A percentile compares a stretch with the other conserved stretches of the same genome.
Evolutionary conservation across 2,888 invertebrate species (phyloP).

Genomic region (Carcina quercana): DNA sequence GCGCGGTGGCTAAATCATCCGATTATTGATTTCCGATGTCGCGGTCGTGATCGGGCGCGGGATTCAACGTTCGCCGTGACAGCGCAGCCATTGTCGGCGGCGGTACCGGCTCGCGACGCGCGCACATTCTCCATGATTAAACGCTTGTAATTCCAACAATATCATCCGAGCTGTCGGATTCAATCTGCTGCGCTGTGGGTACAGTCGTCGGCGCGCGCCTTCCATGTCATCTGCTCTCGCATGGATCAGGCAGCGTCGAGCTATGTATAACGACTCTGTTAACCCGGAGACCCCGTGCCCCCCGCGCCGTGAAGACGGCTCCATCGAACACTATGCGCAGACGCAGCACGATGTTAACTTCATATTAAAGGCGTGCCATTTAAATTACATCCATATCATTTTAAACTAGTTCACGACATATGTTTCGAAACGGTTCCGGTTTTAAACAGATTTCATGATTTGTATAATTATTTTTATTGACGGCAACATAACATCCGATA

Average conservation of each 20-base stretch:
- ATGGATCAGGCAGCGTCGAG: conserved; percentile 21
- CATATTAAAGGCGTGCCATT: conserved; percentile 6
- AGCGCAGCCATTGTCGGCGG: conserved; percentile 60
- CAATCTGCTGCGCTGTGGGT: conserved; percentile 53
- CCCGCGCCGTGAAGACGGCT: conserved; percentile 9
- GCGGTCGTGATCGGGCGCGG: conserved; percentile 70
- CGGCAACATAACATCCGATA: too few relatives aligned
- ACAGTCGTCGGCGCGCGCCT: conserved; percentile 29
- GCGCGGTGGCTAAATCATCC: conserved; percentile 73
- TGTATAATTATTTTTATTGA: too few relatives aligned
- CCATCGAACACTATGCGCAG: conserved; percentile 7
- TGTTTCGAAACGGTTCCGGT: conserved; percentile 16
- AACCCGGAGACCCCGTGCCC: conserved; percentile 34
- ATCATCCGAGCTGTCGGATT: conserved; percentile 60
- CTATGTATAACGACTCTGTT: conserved; percentile 28
- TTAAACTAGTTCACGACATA: conserved; percentile 22
- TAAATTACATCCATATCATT: conserved; percentile 24
- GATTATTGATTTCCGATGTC: conserved; percentile 74
- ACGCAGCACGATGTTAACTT: conserved; percentile 6
- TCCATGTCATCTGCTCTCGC: conserved; percentile 31
- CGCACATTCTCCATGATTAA: conserved; percentile 63
- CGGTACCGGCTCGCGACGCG: conserved; percentile 42
- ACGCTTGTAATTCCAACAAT: conserved; percentile 71
- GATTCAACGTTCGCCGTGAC: conserved; percentile 62
- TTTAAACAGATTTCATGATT: too few relatives aligned